Evolutionary conservation across 2,113 vertebrate species (phyloP).

Genomic region (Labrus mixtus): DNA sequence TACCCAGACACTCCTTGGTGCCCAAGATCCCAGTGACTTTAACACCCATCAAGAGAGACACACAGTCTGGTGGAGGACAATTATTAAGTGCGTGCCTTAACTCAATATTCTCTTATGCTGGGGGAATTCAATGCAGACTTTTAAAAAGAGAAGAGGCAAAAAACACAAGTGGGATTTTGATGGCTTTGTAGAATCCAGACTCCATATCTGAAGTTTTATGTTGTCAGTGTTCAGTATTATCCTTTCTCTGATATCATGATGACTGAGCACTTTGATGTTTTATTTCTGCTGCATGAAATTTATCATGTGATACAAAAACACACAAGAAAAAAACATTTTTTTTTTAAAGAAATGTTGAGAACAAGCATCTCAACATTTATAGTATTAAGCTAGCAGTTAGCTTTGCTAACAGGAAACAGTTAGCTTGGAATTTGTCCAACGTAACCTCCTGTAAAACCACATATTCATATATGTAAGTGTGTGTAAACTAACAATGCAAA

Average conservation of each 20-base stretch:
- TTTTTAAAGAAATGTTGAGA: not conserved
- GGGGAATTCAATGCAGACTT: conserved; percentile 2
- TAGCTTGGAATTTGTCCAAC: too few species aligned
- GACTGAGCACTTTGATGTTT: conserved; percentile 43
- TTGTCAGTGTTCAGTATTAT: conserved; percentile 41
- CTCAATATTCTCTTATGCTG: not conserved
- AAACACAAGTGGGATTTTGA: not conserved
- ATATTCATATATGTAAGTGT: not conserved
- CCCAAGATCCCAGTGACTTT: conserved; percentile 81
- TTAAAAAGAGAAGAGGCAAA: not conserved
- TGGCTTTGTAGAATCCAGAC: not conserved
- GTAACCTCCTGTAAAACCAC: not conserved
- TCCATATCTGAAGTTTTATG: not conserved
- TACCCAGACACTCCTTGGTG: conserved; percentile 95
- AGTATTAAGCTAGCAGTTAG: too few species aligned
- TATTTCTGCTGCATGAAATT: conserved; percentile 12
- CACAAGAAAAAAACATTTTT: not conserved
- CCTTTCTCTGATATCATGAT: conserved; percentile 3
- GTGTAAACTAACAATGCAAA: not conserved
- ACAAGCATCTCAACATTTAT: not conserved
- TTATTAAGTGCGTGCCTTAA: not conserved
- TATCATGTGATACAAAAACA: not conserved
- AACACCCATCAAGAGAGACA: conserved; percentile 71
- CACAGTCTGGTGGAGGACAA: conserved; percentile 60
- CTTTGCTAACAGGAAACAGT: too few species aligned